These are phyloP conservation scores for Pollenia angustigena DNA, from an alignment of 2,888 invertebrate species.

Conservation along the genomic window DNA sequence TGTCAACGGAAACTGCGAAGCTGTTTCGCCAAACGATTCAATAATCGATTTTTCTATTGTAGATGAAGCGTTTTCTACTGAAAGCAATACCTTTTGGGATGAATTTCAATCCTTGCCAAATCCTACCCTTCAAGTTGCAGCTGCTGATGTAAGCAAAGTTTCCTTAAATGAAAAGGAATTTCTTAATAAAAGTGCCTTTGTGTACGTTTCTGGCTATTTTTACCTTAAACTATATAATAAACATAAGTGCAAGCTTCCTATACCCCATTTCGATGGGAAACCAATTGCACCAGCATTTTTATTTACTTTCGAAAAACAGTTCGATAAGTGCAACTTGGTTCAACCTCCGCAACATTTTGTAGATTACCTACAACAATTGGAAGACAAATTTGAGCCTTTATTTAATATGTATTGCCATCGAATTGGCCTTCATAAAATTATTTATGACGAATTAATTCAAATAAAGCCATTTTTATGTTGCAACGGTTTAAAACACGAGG, in stretches of 20 bases:
- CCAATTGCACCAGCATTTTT: conserved; percentile 35
- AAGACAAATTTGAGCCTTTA: background rate
- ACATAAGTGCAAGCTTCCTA: conserved; percentile 34
- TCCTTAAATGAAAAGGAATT: background rate
- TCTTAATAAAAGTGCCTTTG: conserved; percentile 26
- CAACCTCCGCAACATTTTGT: background rate
- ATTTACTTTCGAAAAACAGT: conserved; percentile 50
- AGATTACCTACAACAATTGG: background rate
- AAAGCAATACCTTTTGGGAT: background rate
- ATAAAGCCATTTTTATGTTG: background rate
- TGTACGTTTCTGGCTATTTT: conserved; percentile 50
- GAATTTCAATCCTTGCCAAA: background rate
- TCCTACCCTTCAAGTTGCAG: background rate
- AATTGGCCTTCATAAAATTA: background rate
- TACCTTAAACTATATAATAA: conserved; percentile 36
- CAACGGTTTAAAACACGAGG: background rate
- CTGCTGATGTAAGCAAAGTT: background rate
- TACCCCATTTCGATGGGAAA: conserved; percentile 42
- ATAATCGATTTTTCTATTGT: conserved; percentile 17
- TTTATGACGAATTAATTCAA: background rate
- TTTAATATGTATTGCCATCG: conserved; percentile 10
- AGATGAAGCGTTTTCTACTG: background rate
- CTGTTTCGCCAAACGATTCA: conserved; percentile 2
- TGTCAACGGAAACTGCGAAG: conserved; percentile 47
- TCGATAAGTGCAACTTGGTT: conserved; percentile 36